Evolutionary conservation across 2,888 invertebrate species (phyloP).

Genomic region (Ceriagrion tenellum): DNA sequence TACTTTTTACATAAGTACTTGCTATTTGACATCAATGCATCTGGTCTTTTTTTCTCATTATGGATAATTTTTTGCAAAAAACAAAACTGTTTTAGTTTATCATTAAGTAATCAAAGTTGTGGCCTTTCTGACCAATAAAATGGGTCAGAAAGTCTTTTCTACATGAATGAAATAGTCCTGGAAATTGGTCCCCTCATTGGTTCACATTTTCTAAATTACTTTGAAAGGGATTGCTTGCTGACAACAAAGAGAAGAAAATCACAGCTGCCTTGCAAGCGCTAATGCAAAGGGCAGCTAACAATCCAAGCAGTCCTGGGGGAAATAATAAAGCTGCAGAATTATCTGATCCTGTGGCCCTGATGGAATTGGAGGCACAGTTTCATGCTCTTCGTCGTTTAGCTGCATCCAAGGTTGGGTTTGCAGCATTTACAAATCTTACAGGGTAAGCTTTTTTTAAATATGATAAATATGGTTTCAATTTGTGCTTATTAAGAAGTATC

Average conservation of each 20-base stretch:
- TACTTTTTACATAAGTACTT: no score
- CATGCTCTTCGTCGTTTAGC: slow-evolving; percentile 95
- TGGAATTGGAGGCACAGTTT: slow-evolving; percentile 95
- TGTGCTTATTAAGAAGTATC: neutral
- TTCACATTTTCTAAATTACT: slow-evolving; percentile 68
- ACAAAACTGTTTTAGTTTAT: no score
- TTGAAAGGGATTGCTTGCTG: slow-evolving; percentile 94
- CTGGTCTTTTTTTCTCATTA: no score
- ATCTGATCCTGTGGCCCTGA: slow-evolving; percentile 75
- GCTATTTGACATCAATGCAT: no score
- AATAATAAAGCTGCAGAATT: slow-evolving; percentile 22
- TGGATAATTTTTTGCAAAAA: no score
- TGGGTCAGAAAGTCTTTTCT: no score
- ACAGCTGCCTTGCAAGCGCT: slow-evolving; percentile 93
- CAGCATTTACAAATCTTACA: slow-evolving; percentile 93
- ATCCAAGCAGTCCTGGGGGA: slow-evolving; percentile 78
- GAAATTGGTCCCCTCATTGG: neutral
- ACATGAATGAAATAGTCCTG: no score
- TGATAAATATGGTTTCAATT: neutral
- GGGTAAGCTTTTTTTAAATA: slow-evolving; percentile 81
- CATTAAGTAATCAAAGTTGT: no score
- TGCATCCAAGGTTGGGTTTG: slow-evolving; percentile 98
- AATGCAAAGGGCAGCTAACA: slow-evolving; percentile 85
- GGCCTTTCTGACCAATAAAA: no score
- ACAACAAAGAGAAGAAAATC: slow-evolving; percentile 99